Percentiles rank a stretch among this genome's conserved stretches.
phyloP scores from a whole-genome alignment of 2,888 invertebrate genomes.

The Epirrita christyi region DNA sequence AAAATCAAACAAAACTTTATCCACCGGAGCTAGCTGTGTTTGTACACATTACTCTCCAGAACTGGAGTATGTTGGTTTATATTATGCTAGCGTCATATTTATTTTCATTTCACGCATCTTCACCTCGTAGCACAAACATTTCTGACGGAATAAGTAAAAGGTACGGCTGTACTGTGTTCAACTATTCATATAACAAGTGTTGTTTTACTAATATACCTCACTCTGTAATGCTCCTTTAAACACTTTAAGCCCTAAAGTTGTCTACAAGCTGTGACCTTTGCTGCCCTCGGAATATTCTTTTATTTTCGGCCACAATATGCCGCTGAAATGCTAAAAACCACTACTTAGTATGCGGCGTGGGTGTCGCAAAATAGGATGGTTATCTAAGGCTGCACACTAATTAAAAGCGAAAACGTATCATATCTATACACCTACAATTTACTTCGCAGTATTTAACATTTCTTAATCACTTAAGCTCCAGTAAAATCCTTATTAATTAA shows the following conservation, averaged over 20 bases:
- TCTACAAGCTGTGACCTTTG: conserved; percentile 11
- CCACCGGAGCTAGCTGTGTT: no score
- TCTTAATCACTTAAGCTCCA: no score
- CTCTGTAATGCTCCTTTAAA: background rate
- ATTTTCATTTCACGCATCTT: background rate
- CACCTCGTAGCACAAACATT: background rate
- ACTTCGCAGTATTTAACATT: background rate
- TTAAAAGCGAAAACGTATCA: background rate
- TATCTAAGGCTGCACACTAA: background rate
- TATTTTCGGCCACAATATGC: conserved; percentile 17
- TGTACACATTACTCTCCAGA: background rate
- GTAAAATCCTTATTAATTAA: no score
- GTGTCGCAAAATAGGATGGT: conserved; percentile 1
- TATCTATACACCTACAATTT: no score
- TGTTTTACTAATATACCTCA: background rate
- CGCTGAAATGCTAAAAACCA: conserved; percentile 7
- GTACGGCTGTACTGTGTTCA: background rate
- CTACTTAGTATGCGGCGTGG: conserved; percentile 10
- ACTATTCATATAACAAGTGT: conserved; percentile 3
- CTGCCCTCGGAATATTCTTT: conserved; percentile 12
- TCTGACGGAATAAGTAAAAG: background rate
- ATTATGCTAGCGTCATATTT: background rate
- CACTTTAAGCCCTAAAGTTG: conserved; percentile 1
- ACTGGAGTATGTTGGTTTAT: background rate
- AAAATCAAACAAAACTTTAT: no score